Base-by-base conservation (phyloP, 2,888 invertebrate genomes). In the Pardosa pseudoannulata region DNA sequence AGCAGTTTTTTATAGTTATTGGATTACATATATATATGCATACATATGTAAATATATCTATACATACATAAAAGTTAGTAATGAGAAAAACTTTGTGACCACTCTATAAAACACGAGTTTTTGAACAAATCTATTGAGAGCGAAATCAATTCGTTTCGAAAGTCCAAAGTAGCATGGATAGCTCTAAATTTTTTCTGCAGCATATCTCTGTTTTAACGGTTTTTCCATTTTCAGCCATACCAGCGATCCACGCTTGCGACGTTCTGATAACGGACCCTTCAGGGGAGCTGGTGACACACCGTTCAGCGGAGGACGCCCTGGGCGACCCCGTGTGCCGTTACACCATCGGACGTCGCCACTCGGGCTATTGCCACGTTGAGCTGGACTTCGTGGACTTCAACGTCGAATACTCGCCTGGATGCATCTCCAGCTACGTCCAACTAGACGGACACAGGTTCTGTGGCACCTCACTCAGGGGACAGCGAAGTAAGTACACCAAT, bases 381-480 rank as follows among this genome's bases (percentile, higher is more conserved):
- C 65, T 90, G 36, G 87, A 89, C 39, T 90, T 90, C 28, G 88
- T 88, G 29, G 89, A 89, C 65, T 90, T 90, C 75, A 89, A 90
- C 67, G 79, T 89, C 1, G 88, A 89, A n/a, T 79, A 82, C 27
- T 79, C 88, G 9, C 83, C 81, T 7, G 88, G 89, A 32, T 90
- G 90, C 76, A 75, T 71, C 11, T 79, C 78, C 3, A 90, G 90
- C 56, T 90, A 89, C 36, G 80, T 90, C 6, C 88, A 89, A 64
- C 64, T 90, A 39, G 88, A 89, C 28, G 88, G 89, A 6, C 83
- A 88, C 65, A 79, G 89, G 13, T 89, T 88, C 73, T 90, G 90
- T 79, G 89, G 90, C 3, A 88, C 88, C 13, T 72, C 88, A 9
- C 83, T 89, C 1, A 79, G 79, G 67, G 85, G 83, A 27, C 83